A percentile compares a stretch with the other conserved stretches of the same genome.
phyloP scores from a whole-genome alignment of 1,140 invertebrate genomes.

The Aphaenogaster floridana region DNA sequence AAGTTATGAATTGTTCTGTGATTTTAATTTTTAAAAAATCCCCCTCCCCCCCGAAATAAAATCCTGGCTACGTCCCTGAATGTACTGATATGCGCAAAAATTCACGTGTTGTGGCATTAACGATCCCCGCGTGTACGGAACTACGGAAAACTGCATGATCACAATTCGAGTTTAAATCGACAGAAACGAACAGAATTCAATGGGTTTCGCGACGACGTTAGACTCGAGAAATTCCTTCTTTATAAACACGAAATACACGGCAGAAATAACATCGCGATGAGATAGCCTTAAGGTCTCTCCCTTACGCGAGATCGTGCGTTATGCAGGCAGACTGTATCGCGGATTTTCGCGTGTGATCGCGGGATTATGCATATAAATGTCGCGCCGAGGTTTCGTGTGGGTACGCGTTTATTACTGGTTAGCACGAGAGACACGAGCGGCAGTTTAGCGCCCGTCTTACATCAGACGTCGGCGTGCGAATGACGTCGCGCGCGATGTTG shows the following conservation, averaged over 20 bases:
- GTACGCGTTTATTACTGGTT: slow-evolving; percentile 45
- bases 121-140: no score
- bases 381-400: slow-evolving; percentile 35
- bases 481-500: slow-evolving; percentile 20
- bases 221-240: background rate
- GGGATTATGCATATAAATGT: slow-evolving; percentile 52
- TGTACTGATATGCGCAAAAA: no score
- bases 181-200: background rate
- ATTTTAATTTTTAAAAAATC: no score
- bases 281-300: background rate
- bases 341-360: slow-evolving; percentile 43
- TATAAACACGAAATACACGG: background rate
- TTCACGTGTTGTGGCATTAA: no score
- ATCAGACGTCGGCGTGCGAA: slow-evolving; percentile 38
- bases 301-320: background rate
- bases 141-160: no score
- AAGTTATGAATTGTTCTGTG: no score
- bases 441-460: slow-evolving; percentile 48
- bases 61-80: no score
- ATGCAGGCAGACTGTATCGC: background rate
- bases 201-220: background rate
- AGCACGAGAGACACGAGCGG: slow-evolving; percentile 41
- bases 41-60: no score
- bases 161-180: no score
- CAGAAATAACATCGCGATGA: background rate